A percentile compares a stretch with the other conserved stretches of the same genome.
phyloP scores from a whole-genome alignment of 2,797 vertebrate genomes.

The Jordanella pulchra region DNA sequence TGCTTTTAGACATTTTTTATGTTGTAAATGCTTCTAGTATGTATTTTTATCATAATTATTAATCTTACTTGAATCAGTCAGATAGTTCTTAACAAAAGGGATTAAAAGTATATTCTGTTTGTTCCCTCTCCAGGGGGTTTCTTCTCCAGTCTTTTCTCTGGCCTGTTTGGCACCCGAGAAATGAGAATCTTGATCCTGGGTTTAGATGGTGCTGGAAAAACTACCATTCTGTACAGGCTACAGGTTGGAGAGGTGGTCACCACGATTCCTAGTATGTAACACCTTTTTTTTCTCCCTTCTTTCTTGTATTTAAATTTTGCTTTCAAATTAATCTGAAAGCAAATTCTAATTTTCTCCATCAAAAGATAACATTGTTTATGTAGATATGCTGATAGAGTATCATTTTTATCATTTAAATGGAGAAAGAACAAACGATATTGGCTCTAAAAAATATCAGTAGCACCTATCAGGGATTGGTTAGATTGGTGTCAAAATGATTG shows the following conservation, averaged over 20 bases:
- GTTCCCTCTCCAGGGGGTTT: constrained; percentile 84
- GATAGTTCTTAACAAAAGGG: neutral
- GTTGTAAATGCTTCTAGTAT: neutral
- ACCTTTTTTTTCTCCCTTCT: neutral
- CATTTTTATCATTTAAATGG: no score
- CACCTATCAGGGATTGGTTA: no score
- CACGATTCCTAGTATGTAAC: constrained; percentile 95
- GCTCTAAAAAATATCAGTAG: no score
- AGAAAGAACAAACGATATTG: no score
- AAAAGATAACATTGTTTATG: no score
- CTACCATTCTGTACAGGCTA: constrained; percentile 94
- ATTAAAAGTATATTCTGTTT: neutral
- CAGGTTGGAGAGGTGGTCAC: constrained; percentile 99
- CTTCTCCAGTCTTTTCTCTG: constrained; percentile 94
- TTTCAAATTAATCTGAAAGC: no score
- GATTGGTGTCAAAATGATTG: no score
- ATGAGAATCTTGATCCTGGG: constrained; percentile 99
- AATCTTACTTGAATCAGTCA: neutral
- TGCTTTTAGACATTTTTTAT: neutral
- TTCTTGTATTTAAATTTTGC: no score
- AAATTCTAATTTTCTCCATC: no score
- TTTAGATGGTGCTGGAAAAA: constrained; percentile 96
- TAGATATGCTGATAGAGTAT: no score
- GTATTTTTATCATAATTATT: neutral
- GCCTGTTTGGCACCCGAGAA: constrained; percentile 94